phyloP scores from a whole-genome alignment of 2,888 invertebrate species.

The Toxonevra muliebris region DNA sequence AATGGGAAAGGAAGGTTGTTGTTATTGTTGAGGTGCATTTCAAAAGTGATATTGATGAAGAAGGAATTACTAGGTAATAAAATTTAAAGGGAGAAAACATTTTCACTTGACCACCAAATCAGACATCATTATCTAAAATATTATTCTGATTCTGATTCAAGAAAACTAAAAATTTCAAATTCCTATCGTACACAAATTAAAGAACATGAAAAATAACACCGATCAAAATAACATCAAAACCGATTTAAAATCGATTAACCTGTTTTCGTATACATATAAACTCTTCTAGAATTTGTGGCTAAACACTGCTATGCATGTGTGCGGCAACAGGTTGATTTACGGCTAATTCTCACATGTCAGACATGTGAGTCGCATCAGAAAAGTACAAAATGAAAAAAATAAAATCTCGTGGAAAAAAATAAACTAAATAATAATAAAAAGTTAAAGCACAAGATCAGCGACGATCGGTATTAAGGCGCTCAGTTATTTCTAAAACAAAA shows the following conservation, averaged over 20 bases:
- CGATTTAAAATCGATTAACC: slow-evolving; percentile 64
- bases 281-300: too few relatives aligned
- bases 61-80: too few relatives aligned
- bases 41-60: too few relatives aligned
- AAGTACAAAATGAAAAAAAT: slow-evolving; percentile 28
- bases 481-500: slow-evolving; percentile 24
- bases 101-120: too few relatives aligned
- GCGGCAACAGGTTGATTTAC: slow-evolving; percentile 47
- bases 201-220: slow-evolving; percentile 13
- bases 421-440: slow-evolving; percentile 36
- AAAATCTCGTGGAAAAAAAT: slow-evolving; percentile 38
- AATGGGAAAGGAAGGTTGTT: neutral
- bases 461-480: slow-evolving; percentile 15
- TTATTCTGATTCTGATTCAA: too few relatives aligned
- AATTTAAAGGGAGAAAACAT: too few relatives aligned
- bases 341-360: slow-evolving; percentile 56
- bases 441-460: slow-evolving; percentile 24
- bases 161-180: too few relatives aligned
- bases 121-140: too few relatives aligned
- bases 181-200: slow-evolving; percentile 10
- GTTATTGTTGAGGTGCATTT: neutral
- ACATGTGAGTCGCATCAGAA: slow-evolving; percentile 43
- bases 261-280: slow-evolving; percentile 41
- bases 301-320: slow-evolving; percentile 3
- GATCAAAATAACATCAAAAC: slow-evolving; percentile 54